These are phyloP conservation scores for Apostichopus parvimensis DNA, from an alignment of 35 echinoderm and acorn worm species.

Conservation along the genomic window DNA sequence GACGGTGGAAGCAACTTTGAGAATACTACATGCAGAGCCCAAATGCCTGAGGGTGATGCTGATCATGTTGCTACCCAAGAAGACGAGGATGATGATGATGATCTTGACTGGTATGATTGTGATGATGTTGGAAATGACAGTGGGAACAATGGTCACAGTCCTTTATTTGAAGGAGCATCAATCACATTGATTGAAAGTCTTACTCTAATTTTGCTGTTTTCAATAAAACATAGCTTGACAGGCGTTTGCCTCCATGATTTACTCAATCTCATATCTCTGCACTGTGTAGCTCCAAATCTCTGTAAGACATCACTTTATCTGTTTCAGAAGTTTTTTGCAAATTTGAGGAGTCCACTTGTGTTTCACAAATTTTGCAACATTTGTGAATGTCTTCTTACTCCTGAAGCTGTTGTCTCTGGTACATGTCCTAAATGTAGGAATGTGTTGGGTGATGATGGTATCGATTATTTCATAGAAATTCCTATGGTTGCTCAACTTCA, in stretches of 20 bases:
- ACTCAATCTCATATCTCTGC: neutral
- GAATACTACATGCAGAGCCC: neutral
- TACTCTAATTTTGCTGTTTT: neutral
- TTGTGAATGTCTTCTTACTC: neutral
- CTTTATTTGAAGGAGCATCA: slow-evolving; percentile 6
- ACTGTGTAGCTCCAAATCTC: neutral
- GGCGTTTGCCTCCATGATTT: slow-evolving; percentile 13
- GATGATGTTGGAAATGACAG: neutral
- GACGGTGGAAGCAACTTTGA: neutral
- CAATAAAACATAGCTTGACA: slow-evolving; percentile 9
- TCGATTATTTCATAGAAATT: slow-evolving; percentile 69
- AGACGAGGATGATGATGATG: neutral
- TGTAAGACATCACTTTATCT: slow-evolving; percentile 6
- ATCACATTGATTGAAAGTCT: slow-evolving; percentile 1
- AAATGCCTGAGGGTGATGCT: neutral
- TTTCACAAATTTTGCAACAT: neutral
- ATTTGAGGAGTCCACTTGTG: neutral
- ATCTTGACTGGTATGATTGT: slow-evolving; percentile 22
- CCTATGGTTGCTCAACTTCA: slow-evolving; percentile 51
- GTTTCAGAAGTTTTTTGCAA: neutral
- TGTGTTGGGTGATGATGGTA: neutral
- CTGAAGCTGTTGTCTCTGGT: neutral
- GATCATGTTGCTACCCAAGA: neutral
- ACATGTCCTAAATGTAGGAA: neutral
- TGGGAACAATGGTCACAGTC: neutral